Percentiles rank a stretch among this genome's conserved stretches.
phyloP scores from a whole-genome alignment of 2,888 invertebrate genomes.

The Leptopilina drosophilae region DNA sequence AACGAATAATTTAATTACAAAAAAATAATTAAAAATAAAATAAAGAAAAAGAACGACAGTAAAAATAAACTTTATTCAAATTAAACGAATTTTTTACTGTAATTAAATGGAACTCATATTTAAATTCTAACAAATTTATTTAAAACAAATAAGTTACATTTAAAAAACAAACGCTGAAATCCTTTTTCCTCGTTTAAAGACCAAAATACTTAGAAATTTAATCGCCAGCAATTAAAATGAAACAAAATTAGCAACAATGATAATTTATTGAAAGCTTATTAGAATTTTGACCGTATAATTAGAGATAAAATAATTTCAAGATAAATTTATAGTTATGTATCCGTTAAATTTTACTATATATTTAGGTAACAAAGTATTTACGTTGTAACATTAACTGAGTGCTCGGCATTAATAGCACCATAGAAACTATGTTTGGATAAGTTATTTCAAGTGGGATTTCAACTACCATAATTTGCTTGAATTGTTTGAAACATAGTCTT shows the following conservation, averaged over 20 bases:
- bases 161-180: too few species aligned
- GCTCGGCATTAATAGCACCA: slow-evolving; percentile 2
- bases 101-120: too few species aligned
- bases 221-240: too few species aligned
- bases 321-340: neutral
- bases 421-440: slow-evolving; percentile 15
- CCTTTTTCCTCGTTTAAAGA: too few species aligned
- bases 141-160: too few species aligned
- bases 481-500: slow-evolving; percentile 5
- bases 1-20: neutral
- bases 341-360: slow-evolving; percentile 2
- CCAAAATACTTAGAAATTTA: too few species aligned
- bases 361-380: slow-evolving; percentile 30
- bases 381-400: neutral
- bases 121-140: too few species aligned
- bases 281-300: neutral
- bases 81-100: too few species aligned
- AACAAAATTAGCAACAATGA: too few species aligned
- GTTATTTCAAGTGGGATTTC: slow-evolving; percentile 15
- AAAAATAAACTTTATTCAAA: too few species aligned
- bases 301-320: neutral
- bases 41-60: too few species aligned
- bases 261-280: too few species aligned
- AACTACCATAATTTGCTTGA: slow-evolving; percentile 22
- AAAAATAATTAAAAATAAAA: neutral